Conservation (phyloP, 2,113 vertebrate species). For the Galemys pyrenaicus region DNA sequence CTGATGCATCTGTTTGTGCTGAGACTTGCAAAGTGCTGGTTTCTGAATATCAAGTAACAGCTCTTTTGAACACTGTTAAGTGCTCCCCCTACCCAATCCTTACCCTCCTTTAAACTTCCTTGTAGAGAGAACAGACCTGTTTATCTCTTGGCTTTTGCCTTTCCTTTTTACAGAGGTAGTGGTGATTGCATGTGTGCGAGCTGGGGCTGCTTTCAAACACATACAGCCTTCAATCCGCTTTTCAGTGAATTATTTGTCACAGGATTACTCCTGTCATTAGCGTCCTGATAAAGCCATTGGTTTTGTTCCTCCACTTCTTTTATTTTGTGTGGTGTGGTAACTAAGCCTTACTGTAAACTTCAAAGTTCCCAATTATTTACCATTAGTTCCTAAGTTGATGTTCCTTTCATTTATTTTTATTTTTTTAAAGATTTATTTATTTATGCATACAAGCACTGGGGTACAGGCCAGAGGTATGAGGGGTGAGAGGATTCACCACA, state of each 20-base stretch:
- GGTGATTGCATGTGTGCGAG: neutral
- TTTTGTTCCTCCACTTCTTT: neutral
- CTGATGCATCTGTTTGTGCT: neutral
- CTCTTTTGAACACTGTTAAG: neutral
- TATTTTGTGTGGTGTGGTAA: slow-evolving; percentile 6
- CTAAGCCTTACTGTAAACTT: slow-evolving; percentile 15
- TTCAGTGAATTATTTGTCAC: neutral
- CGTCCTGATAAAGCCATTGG: neutral
- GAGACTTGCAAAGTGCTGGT: neutral
- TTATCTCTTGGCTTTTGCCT: slow-evolving; percentile 16
- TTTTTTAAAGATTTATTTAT: too few species aligned
- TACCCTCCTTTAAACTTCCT: neutral
- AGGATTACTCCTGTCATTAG: neutral
- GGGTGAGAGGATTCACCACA: too few species aligned
- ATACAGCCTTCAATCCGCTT: neutral
- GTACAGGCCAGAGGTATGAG: too few species aligned
- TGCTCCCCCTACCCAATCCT: neutral
- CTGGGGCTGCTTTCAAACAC: neutral
- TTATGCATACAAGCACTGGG: too few species aligned
- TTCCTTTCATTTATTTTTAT: neutral
- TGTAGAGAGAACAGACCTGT: neutral
- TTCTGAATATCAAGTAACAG: slow-evolving; percentile 39
- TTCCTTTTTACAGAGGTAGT: slow-evolving; percentile 17
- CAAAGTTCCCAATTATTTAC: slow-evolving; percentile 34
- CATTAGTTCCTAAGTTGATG: slow-evolving; percentile 15